Conservation (phyloP, 2,888 invertebrate species). For the Bombylius discolor region DNA sequence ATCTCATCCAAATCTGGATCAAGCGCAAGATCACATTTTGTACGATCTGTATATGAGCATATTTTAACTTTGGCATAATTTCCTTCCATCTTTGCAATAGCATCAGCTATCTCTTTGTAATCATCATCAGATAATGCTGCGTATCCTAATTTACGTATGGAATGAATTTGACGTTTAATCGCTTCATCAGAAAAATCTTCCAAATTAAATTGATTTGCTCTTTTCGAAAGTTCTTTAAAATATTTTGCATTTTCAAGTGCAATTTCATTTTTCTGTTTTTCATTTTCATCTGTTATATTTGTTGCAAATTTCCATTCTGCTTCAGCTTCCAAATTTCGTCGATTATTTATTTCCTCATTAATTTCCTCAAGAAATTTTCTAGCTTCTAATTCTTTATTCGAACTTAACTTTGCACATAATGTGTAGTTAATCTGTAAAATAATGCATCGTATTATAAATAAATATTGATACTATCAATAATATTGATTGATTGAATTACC, state of each 20-base stretch:
- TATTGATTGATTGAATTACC: no score
- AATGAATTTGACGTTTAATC: slow-evolving; percentile 60
- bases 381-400: slow-evolving; percentile 40
- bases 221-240: slow-evolving; percentile 30
- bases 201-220: slow-evolving; percentile 51
- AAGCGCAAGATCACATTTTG: slow-evolving; percentile 54
- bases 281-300: slow-evolving; percentile 60
- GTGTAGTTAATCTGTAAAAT: no score
- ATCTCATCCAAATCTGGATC: slow-evolving; percentile 65
- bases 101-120: slow-evolving; percentile 46
- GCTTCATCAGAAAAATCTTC: slow-evolving; percentile 53
- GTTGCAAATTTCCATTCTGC: slow-evolving; percentile 65
- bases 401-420: no score
- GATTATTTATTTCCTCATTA: slow-evolving; percentile 45
- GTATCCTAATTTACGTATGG: slow-evolving; percentile 56
- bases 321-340: slow-evolving; percentile 45
- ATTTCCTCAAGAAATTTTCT: slow-evolving; percentile 47
- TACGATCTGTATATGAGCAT: slow-evolving; percentile 50
- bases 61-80: slow-evolving; percentile 67
- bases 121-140: slow-evolving; percentile 58
- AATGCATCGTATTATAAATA: no score
- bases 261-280: slow-evolving; percentile 37
- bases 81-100: slow-evolving; percentile 58
- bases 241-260: slow-evolving; percentile 29
- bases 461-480: no score